Conservation (phyloP, 2,113 vertebrate species). For the Empidonax alnorum region DNA sequence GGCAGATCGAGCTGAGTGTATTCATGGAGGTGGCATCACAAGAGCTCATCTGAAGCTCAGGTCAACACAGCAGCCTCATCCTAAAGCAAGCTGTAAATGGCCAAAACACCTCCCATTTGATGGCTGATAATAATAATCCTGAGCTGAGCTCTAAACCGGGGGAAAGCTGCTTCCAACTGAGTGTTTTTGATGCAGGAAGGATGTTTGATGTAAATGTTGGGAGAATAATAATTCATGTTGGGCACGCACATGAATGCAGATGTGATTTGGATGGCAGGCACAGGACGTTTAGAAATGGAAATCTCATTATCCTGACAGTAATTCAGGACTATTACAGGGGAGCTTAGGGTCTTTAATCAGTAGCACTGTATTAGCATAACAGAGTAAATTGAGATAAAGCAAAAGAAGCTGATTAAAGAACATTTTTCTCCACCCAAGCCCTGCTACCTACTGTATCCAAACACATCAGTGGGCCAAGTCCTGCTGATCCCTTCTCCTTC, state of each 20-base stretch:
- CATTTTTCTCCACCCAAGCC: not conserved
- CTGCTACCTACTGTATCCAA: not conserved
- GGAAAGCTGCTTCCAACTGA: not conserved
- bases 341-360: conserved; percentile 25
- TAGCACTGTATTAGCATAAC: not conserved
- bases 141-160: not conserved
- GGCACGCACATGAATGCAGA: not conserved
- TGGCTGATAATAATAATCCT: not conserved
- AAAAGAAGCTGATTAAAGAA: conserved; percentile 1
- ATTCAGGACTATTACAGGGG: not conserved
- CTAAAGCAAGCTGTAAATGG: not conserved
- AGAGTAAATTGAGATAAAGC: conserved; percentile 23
- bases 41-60: not conserved
- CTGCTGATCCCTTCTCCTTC: not conserved
- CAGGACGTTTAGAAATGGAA: not conserved
- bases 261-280: not conserved
- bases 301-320: conserved; percentile 23
- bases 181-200: not conserved
- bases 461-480: not conserved
- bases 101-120: accelerated
- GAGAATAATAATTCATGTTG: not conserved
- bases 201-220: not conserved
- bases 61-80: not conserved
- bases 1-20: not conserved
- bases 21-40: accelerated